phyloP scores from a whole-genome alignment of 1,140 invertebrate species.

The Zaprionus camerounensis region DNA sequence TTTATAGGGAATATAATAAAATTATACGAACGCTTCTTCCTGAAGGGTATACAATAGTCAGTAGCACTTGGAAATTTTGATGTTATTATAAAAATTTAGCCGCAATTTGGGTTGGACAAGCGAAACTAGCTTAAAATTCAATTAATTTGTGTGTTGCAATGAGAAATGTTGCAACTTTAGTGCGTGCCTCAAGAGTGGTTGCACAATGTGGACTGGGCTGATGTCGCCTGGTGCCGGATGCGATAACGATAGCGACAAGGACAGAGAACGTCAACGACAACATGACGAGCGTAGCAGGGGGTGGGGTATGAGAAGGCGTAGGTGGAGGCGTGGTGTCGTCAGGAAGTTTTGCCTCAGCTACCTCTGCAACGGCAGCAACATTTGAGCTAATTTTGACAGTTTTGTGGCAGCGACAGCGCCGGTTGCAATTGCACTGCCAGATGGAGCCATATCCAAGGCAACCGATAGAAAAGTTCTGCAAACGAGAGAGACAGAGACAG shows the following conservation, averaged over 20 bases:
- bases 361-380: slow-evolving; percentile 42
- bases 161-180: slow-evolving; percentile 71
- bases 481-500: slow-evolving; percentile 4
- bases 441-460: slow-evolving; percentile 23
- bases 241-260: slow-evolving; percentile 27
- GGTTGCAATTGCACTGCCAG: slow-evolving; percentile 18
- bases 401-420: slow-evolving; percentile 44
- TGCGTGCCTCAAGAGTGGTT: slow-evolving; percentile 54
- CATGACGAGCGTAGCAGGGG: background rate
- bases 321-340: background rate
- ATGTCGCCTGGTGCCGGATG: background rate
- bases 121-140: slow-evolving; percentile 78
- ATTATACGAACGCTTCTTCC: background rate
- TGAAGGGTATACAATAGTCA: background rate
- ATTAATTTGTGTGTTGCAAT: slow-evolving; percentile 78
- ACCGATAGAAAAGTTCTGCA: slow-evolving; percentile 21
- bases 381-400: slow-evolving; percentile 72
- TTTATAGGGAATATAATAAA: too few species aligned
- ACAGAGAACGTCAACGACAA: slow-evolving; percentile 19
- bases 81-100: slow-evolving; percentile 65
- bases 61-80: background rate
- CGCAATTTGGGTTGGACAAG: slow-evolving; percentile 56
- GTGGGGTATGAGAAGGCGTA: background rate
- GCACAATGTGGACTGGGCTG: background rate
- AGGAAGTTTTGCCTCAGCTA: slow-evolving; percentile 38